phyloP scores from a whole-genome alignment of 2,797 vertebrate genomes.

The Diplodus sargus region DNA sequence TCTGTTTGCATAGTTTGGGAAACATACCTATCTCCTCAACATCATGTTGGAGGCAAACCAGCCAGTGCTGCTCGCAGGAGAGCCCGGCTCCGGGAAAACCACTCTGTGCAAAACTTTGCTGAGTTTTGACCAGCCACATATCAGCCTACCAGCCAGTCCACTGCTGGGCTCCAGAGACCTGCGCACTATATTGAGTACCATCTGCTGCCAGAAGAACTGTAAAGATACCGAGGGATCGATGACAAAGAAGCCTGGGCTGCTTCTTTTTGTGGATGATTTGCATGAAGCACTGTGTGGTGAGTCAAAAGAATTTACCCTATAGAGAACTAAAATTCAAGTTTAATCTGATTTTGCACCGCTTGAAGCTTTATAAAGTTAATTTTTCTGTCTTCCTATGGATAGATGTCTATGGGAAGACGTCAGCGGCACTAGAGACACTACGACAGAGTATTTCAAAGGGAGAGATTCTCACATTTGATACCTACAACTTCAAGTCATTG shows the following conservation, averaged over 20 bases:
- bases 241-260: conserved; percentile 48
- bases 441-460: conserved; percentile 86
- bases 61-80: conserved; percentile 87
- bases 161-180: conserved; percentile 77
- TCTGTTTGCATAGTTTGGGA: conserved; percentile 75
- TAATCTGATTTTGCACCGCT: background rate
- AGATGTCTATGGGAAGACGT: conserved; percentile 82
- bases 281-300: conserved; percentile 77
- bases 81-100: conserved; percentile 87
- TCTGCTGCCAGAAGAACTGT: conserved; percentile 35
- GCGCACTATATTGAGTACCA: conserved; percentile 73
- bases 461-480: conserved; percentile 72
- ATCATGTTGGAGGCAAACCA: conserved; percentile 82
- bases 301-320: conserved; percentile 11
- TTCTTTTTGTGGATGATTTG: conserved; percentile 79
- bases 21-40: conserved; percentile 81
- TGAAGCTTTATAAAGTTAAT: conserved; percentile 1
- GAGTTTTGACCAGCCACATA: conserved; percentile 73
- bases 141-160: conserved; percentile 73
- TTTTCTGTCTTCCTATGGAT: conserved; percentile 38
- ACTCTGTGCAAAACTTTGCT: conserved; percentile 81
- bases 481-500: conserved; percentile 74
- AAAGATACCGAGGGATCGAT: conserved; percentile 1
- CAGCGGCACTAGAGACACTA: conserved; percentile 85
- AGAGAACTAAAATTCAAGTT: background rate